Conservation (phyloP, 2,888 invertebrate species). For the Drosophila meridiana region DNA sequence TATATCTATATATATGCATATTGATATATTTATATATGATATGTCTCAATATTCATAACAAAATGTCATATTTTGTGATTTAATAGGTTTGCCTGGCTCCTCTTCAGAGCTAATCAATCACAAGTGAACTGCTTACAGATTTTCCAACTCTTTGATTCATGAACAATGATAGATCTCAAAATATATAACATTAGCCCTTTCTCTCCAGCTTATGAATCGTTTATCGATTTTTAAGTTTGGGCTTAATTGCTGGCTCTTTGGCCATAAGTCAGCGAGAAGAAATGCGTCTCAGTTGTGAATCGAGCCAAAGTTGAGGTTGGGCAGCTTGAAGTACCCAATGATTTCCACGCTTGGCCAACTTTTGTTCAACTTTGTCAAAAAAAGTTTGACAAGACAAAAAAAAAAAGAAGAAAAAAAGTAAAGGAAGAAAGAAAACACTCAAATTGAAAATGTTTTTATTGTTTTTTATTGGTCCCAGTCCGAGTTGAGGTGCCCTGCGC, state of each 20-base stretch:
- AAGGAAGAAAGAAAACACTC: slow-evolving; percentile 1
- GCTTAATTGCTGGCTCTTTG: neutral
- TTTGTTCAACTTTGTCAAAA: slow-evolving; percentile 63
- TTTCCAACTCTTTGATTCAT: neutral
- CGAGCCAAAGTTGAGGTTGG: neutral
- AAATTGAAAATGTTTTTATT: slow-evolving; percentile 69
- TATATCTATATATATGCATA: neutral
- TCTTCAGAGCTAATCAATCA: neutral
- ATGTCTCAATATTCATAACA: neutral
- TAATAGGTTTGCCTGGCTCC: neutral
- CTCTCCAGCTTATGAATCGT: neutral
- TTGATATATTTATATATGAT: neutral
- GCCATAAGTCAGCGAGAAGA: neutral
- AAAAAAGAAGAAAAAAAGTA: slow-evolving; percentile 39
- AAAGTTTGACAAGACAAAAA: slow-evolving; percentile 58
- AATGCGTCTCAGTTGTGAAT: slow-evolving; percentile 4
- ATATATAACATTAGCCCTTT: neutral
- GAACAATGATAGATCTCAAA: neutral
- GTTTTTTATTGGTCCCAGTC: slow-evolving; percentile 41
- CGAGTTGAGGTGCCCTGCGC: slow-evolving; percentile 1
- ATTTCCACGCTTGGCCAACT: slow-evolving; percentile 42
- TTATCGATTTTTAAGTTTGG: slow-evolving; percentile 5
- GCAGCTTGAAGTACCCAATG: slow-evolving; percentile 12
- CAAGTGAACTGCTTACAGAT: neutral
- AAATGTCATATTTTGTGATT: neutral